These are phyloP conservation scores for Drosophila neoperkinsi DNA, from an alignment of 2,888 invertebrate genomes.

Conservation along the genomic window DNA sequence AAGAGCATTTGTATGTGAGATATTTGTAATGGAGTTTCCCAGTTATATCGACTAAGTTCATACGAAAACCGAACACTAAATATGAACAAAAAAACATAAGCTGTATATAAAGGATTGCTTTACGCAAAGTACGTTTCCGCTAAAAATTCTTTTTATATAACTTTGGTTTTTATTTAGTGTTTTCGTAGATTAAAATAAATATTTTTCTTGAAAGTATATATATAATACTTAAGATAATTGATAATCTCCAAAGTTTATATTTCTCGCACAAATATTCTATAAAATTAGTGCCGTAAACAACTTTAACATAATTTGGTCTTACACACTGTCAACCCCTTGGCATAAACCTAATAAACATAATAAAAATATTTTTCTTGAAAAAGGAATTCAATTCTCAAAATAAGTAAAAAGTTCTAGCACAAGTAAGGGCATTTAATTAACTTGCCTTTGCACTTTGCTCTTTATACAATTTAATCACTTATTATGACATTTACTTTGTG, in stretches of 20 bases:
- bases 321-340: background rate
- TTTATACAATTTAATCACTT: background rate
- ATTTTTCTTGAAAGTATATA: background rate
- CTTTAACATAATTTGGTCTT: too few relatives aligned
- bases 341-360: background rate
- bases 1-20: background rate
- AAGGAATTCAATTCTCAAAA: background rate
- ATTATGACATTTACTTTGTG: background rate
- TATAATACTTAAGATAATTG: background rate
- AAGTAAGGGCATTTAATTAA: background rate
- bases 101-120: background rate
- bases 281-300: too few relatives aligned
- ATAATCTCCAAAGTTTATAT: background rate
- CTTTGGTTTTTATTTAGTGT: background rate
- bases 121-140: background rate
- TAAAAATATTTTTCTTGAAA: background rate
- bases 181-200: too few relatives aligned
- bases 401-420: background rate
- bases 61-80: too few relatives aligned
- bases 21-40: background rate
- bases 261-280: too few relatives aligned
- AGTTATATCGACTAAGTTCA: background rate
- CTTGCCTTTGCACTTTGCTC: too few relatives aligned
- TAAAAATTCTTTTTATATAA: background rate
- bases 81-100: background rate